phyloP scores from a whole-genome alignment of 2,888 invertebrate genomes.

The Pasiphila rectangulata region DNA sequence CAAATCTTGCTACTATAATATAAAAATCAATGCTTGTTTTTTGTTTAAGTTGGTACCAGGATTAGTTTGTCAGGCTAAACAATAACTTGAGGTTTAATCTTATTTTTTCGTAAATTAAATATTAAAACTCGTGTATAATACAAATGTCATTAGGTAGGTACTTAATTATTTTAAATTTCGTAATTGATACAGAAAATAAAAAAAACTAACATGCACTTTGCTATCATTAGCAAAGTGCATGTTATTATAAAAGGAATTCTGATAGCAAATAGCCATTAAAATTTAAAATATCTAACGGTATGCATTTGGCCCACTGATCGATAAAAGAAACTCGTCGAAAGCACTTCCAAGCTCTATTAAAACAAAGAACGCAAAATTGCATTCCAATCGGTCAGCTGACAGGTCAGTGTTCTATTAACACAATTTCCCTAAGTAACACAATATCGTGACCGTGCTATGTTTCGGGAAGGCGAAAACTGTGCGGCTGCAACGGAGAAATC shows the following conservation, averaged over 20 bases:
- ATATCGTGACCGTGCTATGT: constrained; percentile 36
- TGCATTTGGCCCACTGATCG: constrained; percentile 14
- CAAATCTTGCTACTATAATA: constrained; percentile 7
- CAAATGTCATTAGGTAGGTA: too few relatives aligned
- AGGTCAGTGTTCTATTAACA: constrained; percentile 28
- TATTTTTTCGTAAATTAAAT: too few relatives aligned
- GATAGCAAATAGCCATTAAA: constrained; percentile 6
- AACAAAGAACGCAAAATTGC: constrained; percentile 22
- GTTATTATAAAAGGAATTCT: too few relatives aligned
- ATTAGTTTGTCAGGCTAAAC: too few relatives aligned
- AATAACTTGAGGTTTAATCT: too few relatives aligned
- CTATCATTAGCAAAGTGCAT: too few relatives aligned
- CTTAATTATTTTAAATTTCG: neutral
- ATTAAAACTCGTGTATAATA: too few relatives aligned
- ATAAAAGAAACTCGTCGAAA: constrained; percentile 16
- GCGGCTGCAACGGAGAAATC: constrained; percentile 65
- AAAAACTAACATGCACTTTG: too few relatives aligned
- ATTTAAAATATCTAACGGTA: constrained; percentile 18
- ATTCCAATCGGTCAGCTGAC: constrained; percentile 26
- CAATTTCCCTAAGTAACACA: constrained; percentile 29
- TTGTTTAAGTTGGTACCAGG: too few relatives aligned
- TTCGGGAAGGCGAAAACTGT: constrained; percentile 51
- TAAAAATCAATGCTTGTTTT: neutral
- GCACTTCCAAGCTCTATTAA: constrained; percentile 16
- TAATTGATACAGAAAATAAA: constrained; percentile 5